Evolutionary conservation across 2,888 invertebrate species (phyloP).

Genomic region (Eugnorisma glareosa): DNA sequence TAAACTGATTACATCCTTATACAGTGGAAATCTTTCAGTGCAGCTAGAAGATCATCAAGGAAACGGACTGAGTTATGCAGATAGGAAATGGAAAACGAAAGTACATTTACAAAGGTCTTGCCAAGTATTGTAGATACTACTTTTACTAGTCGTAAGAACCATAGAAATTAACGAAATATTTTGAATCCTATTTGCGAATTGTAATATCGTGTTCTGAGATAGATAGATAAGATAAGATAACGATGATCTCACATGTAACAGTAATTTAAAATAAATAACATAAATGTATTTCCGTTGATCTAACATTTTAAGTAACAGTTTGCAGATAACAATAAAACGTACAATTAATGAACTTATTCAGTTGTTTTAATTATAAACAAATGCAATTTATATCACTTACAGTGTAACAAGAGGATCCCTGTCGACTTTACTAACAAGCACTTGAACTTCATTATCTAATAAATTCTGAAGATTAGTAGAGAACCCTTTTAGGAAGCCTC

Average conservation of each 20-base stretch:
- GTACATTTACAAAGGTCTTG: conserved; percentile 83
- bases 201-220: conserved; percentile 58
- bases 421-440: conserved; percentile 93
- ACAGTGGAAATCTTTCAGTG: conserved; percentile 87
- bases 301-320: conserved; percentile 60
- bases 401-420: conserved; percentile 94
- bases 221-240: conserved; percentile 78
- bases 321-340: conserved; percentile 64
- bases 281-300: conserved; percentile 47
- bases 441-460: conserved; percentile 89
- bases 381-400: conserved; percentile 76
- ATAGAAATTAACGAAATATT: conserved; percentile 59
- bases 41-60: conserved; percentile 82
- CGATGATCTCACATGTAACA: conserved; percentile 85
- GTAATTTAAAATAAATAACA: conserved; percentile 61
- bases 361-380: conserved; percentile 46
- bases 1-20: conserved; percentile 78
- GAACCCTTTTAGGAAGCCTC: conserved; percentile 94
- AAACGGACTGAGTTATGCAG: conserved; percentile 76
- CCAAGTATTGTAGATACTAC: conserved; percentile 81
- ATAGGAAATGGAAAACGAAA: conserved; percentile 82
- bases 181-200: conserved; percentile 63
- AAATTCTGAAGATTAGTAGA: conserved; percentile 77
- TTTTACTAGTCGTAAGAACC: conserved; percentile 70
- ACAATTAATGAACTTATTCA: conserved; percentile 47